Conservation (phyloP, 92 coral and sea anemone genomes). For the Bergia puertoricense region DNA sequence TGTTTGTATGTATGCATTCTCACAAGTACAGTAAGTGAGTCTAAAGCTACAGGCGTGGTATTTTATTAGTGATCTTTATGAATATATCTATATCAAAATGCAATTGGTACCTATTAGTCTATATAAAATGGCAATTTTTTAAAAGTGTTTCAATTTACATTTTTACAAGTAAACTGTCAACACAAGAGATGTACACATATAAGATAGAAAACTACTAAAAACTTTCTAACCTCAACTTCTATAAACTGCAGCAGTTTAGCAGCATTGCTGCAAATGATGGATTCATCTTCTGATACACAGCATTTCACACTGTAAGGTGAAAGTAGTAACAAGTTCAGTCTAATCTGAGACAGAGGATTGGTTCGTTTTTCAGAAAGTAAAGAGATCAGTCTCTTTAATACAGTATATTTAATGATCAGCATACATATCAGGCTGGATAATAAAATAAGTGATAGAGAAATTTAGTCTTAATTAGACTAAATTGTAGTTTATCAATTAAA, state of each 20-base stretch:
- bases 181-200: background rate
- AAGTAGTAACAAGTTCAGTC: background rate
- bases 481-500: no score
- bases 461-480: no score
- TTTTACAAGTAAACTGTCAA: background rate
- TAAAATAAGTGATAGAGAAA: no score
- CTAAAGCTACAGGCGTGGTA: background rate
- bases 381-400: background rate
- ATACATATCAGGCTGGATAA: no score
- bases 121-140: background rate
- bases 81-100: background rate
- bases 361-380: background rate
- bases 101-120: background rate
- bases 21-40: no score
- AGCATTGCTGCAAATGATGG: slow-evolving; percentile 71
- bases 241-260: slow-evolving; percentile 78
- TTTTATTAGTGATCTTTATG: background rate
- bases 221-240: slow-evolving; percentile 68
- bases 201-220: no score
- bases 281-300: slow-evolving; percentile 62
- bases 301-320: slow-evolving; percentile 70
- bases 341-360: background rate
- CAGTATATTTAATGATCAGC: no score
- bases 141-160: background rate
- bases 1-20: background rate